Percentiles rank a stretch among this genome's conserved stretches.
Evolutionary conservation across 2,113 vertebrate species (phyloP).

Genomic region (Gasterosteus aculeatus): DNA sequence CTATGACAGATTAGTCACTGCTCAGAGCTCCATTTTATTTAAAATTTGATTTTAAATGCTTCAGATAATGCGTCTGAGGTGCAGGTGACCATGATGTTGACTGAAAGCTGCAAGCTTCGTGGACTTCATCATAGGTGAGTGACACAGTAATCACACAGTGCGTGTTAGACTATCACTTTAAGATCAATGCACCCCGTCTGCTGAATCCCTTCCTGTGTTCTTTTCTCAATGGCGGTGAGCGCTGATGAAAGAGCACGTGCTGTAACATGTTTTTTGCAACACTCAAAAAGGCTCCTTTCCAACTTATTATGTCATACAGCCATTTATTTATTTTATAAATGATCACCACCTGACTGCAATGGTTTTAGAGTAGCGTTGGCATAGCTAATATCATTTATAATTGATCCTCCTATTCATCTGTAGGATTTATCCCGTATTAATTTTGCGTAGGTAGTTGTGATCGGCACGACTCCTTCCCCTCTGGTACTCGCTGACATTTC

Average conservation of each 20-base stretch:
- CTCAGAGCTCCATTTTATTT: neutral
- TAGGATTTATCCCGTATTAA: neutral
- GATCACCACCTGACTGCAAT: neutral
- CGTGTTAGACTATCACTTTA: neutral
- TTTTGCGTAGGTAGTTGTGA: neutral
- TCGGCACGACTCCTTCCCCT: constrained; percentile 21
- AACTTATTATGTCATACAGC: neutral
- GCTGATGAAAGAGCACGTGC: constrained; percentile 26
- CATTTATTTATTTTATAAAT: neutral
- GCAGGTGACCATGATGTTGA: constrained; percentile 99
- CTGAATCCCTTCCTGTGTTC: constrained; percentile 17
- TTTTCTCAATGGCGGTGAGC: neutral
- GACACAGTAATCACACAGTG: neutral
- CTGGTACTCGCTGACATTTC: constrained; percentile 14
- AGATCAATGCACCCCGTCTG: neutral
- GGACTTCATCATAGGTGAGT: constrained; percentile 96
- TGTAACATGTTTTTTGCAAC: neutral
- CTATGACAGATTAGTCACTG: neutral
- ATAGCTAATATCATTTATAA: neutral
- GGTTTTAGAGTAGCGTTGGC: neutral
- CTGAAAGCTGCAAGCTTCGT: constrained; percentile 96
- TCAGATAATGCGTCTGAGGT: constrained; percentile 96
- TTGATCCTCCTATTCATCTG: neutral
- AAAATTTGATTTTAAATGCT: constrained; percentile 33
- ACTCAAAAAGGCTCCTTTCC: too few relatives aligned